Evolutionary conservation across 1,140 invertebrate genomes (phyloP).

Genomic region (Ooceraea biroi): DNA sequence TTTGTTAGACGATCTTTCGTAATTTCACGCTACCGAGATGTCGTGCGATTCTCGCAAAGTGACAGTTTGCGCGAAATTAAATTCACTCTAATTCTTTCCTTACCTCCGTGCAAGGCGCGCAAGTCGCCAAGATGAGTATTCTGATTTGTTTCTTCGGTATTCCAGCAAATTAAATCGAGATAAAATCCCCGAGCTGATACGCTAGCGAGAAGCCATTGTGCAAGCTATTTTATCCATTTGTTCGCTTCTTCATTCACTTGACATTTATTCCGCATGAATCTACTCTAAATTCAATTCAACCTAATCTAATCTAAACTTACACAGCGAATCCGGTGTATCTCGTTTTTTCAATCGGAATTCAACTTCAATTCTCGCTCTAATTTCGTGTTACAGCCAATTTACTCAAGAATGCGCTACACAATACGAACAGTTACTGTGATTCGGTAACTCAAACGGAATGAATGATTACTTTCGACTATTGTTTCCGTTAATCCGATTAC

Average conservation of each 20-base stretch:
- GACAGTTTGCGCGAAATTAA: slow-evolving; percentile 22
- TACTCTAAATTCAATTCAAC: too few relatives aligned
- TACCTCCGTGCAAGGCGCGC: background rate
- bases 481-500: slow-evolving; percentile 14
- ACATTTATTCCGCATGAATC: background rate
- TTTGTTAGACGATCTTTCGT: background rate
- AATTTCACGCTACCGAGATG: background rate
- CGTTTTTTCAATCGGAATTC: too few relatives aligned
- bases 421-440: background rate
- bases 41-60: background rate
- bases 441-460: background rate
- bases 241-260: background rate
- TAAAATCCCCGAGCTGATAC: background rate
- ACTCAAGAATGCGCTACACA: background rate
- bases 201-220: too few relatives aligned
- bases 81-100: slow-evolving; percentile 24
- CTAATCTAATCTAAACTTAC: too few relatives aligned
- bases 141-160: background rate
- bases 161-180: background rate
- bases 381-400: background rate
- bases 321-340: too few relatives aligned
- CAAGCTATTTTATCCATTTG: background rate
- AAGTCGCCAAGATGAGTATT: background rate
- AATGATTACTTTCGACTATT: background rate
- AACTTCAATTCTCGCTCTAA: background rate